Evolutionary conservation across 2,888 invertebrate genomes (phyloP), one percentile per base, ranked within the genome.

Genomic region (Tiliacea aurago): DNA sequence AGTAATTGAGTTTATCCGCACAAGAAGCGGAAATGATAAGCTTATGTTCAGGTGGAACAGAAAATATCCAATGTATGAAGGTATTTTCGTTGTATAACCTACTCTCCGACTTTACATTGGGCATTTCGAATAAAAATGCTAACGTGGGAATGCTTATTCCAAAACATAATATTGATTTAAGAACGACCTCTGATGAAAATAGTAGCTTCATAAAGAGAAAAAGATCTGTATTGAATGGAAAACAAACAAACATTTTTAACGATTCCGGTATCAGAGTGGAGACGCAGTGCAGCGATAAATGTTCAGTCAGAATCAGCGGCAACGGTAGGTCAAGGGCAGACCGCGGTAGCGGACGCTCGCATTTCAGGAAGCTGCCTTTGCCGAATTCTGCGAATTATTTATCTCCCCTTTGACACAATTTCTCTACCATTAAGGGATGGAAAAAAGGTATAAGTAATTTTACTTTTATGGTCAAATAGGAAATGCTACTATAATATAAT

Each of bases 261-360:
- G 49, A 47, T 77, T 85, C 84, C 73, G 77, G 81, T 84, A 88
- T 86, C 73, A 87, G 49, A 72, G 47, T 49, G 80, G 86, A 86
- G 83, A 89, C 86, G 87, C 87, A 84, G 82, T 85, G 88, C 87
- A 88, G 84, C 86, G 86, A 87, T 80, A 84, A 73, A 88, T 87
- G 84, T 91, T 90, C 89, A 90, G 69, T 90, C 89, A 89, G 59
- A 82, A 63, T 69, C 78, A 78, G 88, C 85, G 88, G 84, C 72
- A 70, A 78, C 78, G 86, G 69, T 85, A 87, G 93, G 94, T 95
- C 94, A 95, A 95, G 95, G 94, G 90, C 94, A 89, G 65, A 84
- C 75, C 83, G 90, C 88, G 90, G 87, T 90, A 90, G 88, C 87
- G 86, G 86, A 86, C 80, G 77, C 86, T 81, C 84, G 73, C 84